These are phyloP conservation scores for Hirtodrosophila trivittata DNA, from an alignment of 2,888 invertebrate species.

Conservation along the genomic window DNA sequence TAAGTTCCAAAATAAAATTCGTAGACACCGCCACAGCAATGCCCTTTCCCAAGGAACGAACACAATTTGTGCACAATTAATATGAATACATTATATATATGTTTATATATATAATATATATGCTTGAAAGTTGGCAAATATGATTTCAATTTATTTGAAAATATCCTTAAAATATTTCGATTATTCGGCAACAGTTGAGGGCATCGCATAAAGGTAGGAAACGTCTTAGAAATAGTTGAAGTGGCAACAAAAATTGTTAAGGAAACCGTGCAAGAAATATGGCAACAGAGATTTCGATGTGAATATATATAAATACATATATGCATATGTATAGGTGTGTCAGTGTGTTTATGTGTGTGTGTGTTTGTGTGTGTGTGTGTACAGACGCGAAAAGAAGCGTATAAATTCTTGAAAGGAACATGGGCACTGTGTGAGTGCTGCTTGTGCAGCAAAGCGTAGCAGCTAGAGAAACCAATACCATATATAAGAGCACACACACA, in stretches of 20 bases:
- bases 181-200: too few species aligned
- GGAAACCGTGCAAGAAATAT: conserved; percentile 65
- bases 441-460: conserved; percentile 67
- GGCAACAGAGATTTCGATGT: conserved; percentile 63
- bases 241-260: conserved; percentile 43
- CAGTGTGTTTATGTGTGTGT: conserved; percentile 1
- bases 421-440: conserved; percentile 31
- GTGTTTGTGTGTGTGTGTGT: conserved; percentile 13
- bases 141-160: too few species aligned
- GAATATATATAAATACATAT: conserved; percentile 1
- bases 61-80: too few species aligned
- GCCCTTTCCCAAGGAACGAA: conserved; percentile 6
- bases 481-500: conserved; percentile 48
- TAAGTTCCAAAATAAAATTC: background rate
- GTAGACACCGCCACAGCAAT: background rate
- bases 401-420: conserved; percentile 53
- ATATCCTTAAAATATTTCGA: too few species aligned
- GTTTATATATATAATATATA: too few species aligned
- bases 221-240: conserved; percentile 11
- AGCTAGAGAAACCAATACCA: conserved; percentile 49
- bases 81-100: too few species aligned
- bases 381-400: conserved; percentile 47
- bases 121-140: too few species aligned
- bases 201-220: too few species aligned
- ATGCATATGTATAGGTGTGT: conserved; percentile 30